Percentiles rank a stretch among this genome's conserved stretches.
phyloP scores from a whole-genome alignment of 2,797 vertebrate species.

The Alfaro cultratus region DNA sequence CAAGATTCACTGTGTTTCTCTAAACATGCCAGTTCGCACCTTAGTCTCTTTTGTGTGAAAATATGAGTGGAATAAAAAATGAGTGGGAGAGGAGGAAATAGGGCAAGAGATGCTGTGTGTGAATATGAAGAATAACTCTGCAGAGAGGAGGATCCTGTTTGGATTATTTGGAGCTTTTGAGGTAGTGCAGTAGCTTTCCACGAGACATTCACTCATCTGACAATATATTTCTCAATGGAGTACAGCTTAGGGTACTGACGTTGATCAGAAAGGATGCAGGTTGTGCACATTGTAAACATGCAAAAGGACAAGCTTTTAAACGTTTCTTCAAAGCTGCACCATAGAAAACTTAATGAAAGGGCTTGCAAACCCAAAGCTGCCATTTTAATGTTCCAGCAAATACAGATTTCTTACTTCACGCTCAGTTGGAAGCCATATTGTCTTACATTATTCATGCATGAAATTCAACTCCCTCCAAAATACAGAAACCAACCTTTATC shows the following conservation, averaged over 20 bases:
- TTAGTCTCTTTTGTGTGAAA: constrained; percentile 39
- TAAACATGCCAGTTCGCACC: constrained; percentile 16
- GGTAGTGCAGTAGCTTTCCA: constrained; percentile 16
- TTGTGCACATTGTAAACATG: neutral
- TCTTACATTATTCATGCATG: constrained; percentile 74
- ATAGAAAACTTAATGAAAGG: neutral
- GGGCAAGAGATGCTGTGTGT: constrained; percentile 47
- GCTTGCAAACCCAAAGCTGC: constrained; percentile 19
- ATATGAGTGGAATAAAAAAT: constrained; percentile 55
- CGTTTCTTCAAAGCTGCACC: neutral
- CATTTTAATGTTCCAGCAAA: constrained; percentile 45
- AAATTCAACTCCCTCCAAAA: constrained; percentile 63
- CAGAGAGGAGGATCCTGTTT: constrained; percentile 37
- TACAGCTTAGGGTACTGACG: neutral
- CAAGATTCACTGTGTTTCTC: constrained; percentile 17
- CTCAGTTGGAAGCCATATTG: constrained; percentile 58
- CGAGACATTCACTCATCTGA: constrained; percentile 8
- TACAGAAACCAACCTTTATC: constrained; percentile 54
- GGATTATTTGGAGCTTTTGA: constrained; percentile 27
- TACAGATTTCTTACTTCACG: constrained; percentile 44
- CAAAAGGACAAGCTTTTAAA: neutral
- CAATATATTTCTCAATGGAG: constrained; percentile 4
- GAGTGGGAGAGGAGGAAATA: constrained; percentile 61
- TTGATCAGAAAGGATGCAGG: neutral
- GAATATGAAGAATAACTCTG: constrained; percentile 49